These are phyloP conservation scores for Sebastes miniatus DNA, from an alignment of 2,797 vertebrate genomes.

Conservation along the genomic window DNA sequence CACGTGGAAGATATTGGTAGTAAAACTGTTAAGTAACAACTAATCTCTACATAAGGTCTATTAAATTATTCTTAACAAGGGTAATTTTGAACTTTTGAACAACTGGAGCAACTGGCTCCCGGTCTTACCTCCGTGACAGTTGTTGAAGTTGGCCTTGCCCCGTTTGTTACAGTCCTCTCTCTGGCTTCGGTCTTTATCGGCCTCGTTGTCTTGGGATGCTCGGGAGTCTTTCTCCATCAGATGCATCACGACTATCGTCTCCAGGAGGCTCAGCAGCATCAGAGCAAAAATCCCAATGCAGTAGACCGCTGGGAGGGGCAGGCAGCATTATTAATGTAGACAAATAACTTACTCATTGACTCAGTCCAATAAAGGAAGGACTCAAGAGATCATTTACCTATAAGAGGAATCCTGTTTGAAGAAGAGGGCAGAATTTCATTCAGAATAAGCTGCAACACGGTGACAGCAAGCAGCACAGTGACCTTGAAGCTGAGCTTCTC, in stretches of 20 bases:
- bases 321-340: background rate
- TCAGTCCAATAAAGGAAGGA: background rate
- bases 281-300: slow-evolving; percentile 82
- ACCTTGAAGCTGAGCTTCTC: slow-evolving; percentile 86
- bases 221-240: slow-evolving; percentile 69
- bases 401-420: slow-evolving; percentile 79
- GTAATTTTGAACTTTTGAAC: background rate
- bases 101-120: background rate
- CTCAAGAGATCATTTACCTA: slow-evolving; percentile 72
- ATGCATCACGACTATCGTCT: slow-evolving; percentile 79
- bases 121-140: slow-evolving; percentile 30
- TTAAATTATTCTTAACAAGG: background rate
- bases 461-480: slow-evolving; percentile 82
- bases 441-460: slow-evolving; percentile 85
- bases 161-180: background rate
- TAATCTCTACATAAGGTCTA: background rate
- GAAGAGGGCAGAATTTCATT: slow-evolving; percentile 84
- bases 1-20: background rate
- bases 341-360: background rate
- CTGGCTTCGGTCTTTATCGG: background rate
- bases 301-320: slow-evolving; percentile 73
- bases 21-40: background rate
- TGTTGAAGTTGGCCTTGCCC: background rate
- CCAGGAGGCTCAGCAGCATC: slow-evolving; percentile 82
- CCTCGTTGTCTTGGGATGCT: background rate